phyloP scores from a whole-genome alignment of 1,140 invertebrate genomes.

The Pogonomyrmex californicus region DNA sequence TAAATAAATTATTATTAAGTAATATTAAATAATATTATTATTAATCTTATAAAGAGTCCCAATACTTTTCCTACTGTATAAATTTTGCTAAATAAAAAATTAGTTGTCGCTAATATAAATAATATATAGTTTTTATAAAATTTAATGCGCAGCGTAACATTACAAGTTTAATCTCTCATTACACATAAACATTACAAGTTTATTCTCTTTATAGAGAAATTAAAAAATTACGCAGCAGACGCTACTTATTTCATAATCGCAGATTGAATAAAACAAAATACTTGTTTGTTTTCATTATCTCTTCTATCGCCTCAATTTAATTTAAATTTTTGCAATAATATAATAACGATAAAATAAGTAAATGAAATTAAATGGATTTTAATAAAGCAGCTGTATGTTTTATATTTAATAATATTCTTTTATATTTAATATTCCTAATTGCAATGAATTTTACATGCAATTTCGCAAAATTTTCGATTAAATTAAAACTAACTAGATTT shows the following conservation, averaged over 20 bases:
- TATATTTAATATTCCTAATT: background rate
- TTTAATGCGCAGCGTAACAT: background rate
- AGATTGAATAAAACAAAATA: conserved; percentile 23
- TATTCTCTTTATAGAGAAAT: background rate
- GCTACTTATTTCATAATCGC: conserved; percentile 23
- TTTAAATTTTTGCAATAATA: background rate
- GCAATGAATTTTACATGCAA: background rate
- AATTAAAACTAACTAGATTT: background rate
- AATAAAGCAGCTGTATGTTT: background rate
- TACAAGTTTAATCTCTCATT: background rate
- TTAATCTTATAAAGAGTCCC: background rate
- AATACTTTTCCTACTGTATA: background rate
- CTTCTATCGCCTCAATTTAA: background rate
- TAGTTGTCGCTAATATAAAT: background rate
- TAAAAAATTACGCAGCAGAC: background rate
- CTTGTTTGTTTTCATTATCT: background rate
- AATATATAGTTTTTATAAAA: background rate
- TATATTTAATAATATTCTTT: background rate
- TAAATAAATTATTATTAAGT: background rate
- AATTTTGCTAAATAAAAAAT: background rate
- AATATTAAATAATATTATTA: background rate
- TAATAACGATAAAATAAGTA: background rate
- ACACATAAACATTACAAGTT: background rate
- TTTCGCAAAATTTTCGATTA: background rate
- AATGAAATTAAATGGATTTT: background rate